Evolutionary conservation across 2,113 vertebrate species (phyloP).

Genomic region (Eretmochelys imbricata): DNA sequence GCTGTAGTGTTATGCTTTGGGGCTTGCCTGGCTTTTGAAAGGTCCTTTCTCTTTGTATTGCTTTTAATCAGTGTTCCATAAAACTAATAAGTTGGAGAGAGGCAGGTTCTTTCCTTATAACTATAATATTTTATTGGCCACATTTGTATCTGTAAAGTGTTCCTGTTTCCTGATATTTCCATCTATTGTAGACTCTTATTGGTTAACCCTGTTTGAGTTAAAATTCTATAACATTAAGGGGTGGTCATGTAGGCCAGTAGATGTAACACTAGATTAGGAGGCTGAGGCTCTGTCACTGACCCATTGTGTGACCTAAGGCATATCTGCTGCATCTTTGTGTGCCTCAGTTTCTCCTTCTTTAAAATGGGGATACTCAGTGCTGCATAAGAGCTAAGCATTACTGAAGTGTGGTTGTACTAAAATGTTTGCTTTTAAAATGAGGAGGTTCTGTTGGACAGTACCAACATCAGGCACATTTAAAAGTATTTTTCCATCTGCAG

Average conservation of each 20-base stretch:
- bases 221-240: fast-evolving
- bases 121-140: not conserved
- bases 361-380: not conserved
- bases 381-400: not conserved
- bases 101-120: not conserved
- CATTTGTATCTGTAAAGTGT: not conserved
- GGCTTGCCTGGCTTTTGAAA: not conserved
- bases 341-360: not conserved
- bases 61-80: not conserved
- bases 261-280: fast-evolving
- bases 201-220: not conserved
- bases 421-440: not conserved
- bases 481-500: not conserved
- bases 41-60: fast-evolving
- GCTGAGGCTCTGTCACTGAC: not conserved
- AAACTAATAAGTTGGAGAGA: not conserved
- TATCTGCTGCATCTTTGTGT: not conserved
- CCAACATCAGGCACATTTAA: not conserved
- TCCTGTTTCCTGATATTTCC: not conserved
- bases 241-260: not conserved
- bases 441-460: not conserved
- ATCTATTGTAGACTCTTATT: not conserved
- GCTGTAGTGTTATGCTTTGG: not conserved
- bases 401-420: not conserved
- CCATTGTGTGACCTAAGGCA: not conserved